phyloP scores from a whole-genome alignment of 2,888 invertebrate species.

The Therioaphis trifolii region DNA sequence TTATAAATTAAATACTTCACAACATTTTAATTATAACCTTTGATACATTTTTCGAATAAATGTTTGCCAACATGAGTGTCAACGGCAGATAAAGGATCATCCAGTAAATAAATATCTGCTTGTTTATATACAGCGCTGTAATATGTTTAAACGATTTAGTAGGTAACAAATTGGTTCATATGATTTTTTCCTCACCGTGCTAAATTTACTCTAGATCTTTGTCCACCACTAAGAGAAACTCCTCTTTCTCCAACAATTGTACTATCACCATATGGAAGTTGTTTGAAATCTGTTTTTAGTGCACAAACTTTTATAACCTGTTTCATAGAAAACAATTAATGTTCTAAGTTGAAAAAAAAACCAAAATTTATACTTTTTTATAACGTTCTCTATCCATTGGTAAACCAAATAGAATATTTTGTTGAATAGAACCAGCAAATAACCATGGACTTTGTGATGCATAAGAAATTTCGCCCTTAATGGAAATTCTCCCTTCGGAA shows the following conservation, averaged over 20 bases:
- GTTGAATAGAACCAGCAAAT: conserved; percentile 84
- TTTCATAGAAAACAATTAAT: background rate
- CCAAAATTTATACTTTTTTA: conserved; percentile 68
- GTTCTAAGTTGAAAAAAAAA: too few relatives aligned
- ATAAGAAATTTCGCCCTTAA: conserved; percentile 80
- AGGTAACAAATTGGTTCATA: too few relatives aligned
- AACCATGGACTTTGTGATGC: conserved; percentile 91
- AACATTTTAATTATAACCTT: conserved; percentile 61
- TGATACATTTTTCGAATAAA: conserved; percentile 72
- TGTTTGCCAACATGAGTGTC: conserved; percentile 72
- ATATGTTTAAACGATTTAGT: too few relatives aligned
- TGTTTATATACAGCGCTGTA: conserved; percentile 72
- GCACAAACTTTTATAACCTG: conserved; percentile 78
- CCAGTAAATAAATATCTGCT: conserved; percentile 72
- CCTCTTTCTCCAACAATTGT: conserved; percentile 89
- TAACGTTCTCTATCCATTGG: conserved; percentile 78
- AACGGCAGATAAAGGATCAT: conserved; percentile 73
- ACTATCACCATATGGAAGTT: conserved; percentile 83
- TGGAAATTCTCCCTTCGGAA: conserved; percentile 74
- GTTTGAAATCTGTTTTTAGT: conserved; percentile 78
- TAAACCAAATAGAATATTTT: conserved; percentile 92
- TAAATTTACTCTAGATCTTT: conserved; percentile 79
- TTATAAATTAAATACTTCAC: too few relatives aligned
- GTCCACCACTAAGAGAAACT: conserved; percentile 85
- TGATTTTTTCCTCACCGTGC: conserved; percentile 70